phyloP scores from a whole-genome alignment of 2,888 invertebrate genomes.

The Plemyria rubiginata region DNA sequence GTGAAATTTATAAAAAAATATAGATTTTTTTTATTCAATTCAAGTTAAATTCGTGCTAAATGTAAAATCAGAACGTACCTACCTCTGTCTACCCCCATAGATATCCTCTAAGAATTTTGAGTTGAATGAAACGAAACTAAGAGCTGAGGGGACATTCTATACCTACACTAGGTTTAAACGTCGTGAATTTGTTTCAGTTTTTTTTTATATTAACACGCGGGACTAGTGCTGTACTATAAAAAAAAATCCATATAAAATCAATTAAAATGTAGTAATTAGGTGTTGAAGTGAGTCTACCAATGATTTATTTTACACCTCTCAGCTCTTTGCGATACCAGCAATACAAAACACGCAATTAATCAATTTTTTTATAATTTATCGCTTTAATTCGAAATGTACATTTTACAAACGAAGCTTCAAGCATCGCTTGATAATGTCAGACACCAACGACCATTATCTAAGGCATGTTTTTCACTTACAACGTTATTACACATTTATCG shows the following conservation, averaged over 20 bases:
- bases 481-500: slow-evolving; percentile 58
- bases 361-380: neutral
- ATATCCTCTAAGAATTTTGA: too few relatives aligned
- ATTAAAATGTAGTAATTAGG: neutral
- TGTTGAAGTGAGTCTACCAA: neutral
- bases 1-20: too few relatives aligned
- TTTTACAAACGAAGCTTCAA: slow-evolving; percentile 27
- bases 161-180: too few relatives aligned
- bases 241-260: too few relatives aligned
- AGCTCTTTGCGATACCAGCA: neutral
- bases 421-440: slow-evolving; percentile 27
- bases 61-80: too few relatives aligned
- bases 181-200: neutral
- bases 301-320: neutral
- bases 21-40: too few relatives aligned
- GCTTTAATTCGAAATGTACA: slow-evolving; percentile 15
- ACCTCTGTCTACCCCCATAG: too few relatives aligned
- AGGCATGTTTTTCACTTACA: slow-evolving; percentile 37
- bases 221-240: neutral
- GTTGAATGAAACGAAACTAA: too few relatives aligned
- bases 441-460: slow-evolving; percentile 42
- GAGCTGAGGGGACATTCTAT: too few relatives aligned
- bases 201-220: neutral
- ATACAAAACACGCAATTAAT: slow-evolving; percentile 1
- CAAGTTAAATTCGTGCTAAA: too few relatives aligned